Conservation (phyloP, 2,888 invertebrate species). For the Oasisia sp. region DNA sequence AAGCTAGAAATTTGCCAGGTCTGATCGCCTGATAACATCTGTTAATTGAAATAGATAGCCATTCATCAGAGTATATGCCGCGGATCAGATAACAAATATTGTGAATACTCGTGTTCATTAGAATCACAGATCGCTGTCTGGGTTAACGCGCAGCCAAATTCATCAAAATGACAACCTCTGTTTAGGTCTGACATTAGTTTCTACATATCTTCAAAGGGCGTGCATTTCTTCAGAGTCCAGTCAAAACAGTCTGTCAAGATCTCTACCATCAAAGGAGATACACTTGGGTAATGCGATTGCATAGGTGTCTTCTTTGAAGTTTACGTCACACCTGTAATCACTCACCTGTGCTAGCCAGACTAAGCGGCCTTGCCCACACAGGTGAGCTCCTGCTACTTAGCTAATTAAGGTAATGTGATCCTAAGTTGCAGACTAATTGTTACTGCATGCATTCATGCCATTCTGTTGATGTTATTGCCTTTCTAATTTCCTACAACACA, state of each 20-base stretch:
- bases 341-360: neutral
- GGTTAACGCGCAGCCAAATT: neutral
- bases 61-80: neutral
- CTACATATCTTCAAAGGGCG: neutral
- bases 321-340: constrained; percentile 13
- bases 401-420: constrained; percentile 10
- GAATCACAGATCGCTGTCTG: constrained; percentile 11
- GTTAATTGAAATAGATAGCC: constrained; percentile 17
- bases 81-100: constrained; percentile 1
- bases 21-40: neutral
- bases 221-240: neutral
- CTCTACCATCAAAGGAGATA: neutral
- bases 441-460: neutral
- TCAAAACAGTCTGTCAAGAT: constrained; percentile 6
- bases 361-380: neutral
- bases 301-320: constrained; percentile 1
- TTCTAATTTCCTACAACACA: neutral
- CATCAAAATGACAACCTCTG: neutral
- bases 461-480: neutral
- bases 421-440: constrained; percentile 17
- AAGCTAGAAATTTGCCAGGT: constrained; percentile 13
- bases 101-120: constrained; percentile 17
- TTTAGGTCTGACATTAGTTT: neutral
- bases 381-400: neutral
- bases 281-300: neutral